These are phyloP conservation scores for Nomia melanderi DNA, from an alignment of 1,140 invertebrate species.

Conservation along the genomic window DNA sequence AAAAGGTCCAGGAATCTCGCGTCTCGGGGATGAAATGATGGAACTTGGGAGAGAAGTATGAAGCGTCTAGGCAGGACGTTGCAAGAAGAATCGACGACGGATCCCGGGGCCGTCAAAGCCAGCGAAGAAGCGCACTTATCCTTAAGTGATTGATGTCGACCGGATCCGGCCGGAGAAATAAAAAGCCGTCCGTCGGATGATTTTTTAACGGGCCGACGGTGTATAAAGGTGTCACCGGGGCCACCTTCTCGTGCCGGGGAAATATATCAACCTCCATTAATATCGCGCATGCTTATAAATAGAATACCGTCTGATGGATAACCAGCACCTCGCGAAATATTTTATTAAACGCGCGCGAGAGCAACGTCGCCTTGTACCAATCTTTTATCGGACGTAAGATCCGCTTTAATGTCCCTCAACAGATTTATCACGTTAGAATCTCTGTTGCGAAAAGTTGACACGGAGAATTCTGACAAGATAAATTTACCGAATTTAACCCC, in stretches of 20 bases:
- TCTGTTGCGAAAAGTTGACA: too few species aligned
- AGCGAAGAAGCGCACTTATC: conserved; percentile 59
- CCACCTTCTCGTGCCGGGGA: background rate
- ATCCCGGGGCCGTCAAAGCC: conserved; percentile 66
- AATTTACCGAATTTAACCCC: too few species aligned
- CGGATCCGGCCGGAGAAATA: conserved; percentile 49
- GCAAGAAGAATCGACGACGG: conserved; percentile 71
- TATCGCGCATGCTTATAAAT: conserved; percentile 11
- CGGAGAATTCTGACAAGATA: too few species aligned
- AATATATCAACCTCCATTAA: conserved; percentile 37
- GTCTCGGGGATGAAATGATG: conserved; percentile 61
- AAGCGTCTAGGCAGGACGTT: conserved; percentile 54
- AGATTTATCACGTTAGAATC: too few species aligned
- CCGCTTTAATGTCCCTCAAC: too few species aligned
- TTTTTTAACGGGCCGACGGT: conserved; percentile 57
- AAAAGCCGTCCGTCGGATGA: conserved; percentile 49
- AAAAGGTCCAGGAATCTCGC: conserved; percentile 38
- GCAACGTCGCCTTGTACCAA: too few species aligned
- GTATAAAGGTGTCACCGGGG: conserved; percentile 30
- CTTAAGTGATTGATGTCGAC: conserved; percentile 67
- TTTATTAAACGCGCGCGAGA: background rate
- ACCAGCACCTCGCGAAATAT: background rate
- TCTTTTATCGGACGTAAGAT: too few species aligned
- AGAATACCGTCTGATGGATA: background rate
- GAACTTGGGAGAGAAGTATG: conserved; percentile 63